Evolutionary conservation across 2,797 vertebrate species (phyloP).

Genomic region (Miichthys miiuy): DNA sequence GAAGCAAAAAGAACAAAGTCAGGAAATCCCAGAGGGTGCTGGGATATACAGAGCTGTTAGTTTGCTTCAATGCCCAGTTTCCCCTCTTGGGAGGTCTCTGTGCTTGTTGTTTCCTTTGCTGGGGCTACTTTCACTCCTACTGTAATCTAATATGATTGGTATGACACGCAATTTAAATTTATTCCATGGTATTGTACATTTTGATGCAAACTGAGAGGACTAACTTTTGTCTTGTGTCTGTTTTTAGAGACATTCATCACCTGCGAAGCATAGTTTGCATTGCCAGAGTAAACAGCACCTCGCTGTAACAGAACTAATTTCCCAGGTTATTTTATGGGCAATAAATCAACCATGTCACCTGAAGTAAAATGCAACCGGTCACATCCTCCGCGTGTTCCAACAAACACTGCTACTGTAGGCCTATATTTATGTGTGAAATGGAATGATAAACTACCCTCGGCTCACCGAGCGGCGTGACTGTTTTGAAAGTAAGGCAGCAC

Average conservation of each 20-base stretch:
- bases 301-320: conserved; percentile 36
- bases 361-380: conserved; percentile 45
- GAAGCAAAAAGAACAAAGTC: conserved; percentile 42
- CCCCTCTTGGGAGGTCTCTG: conserved; percentile 49
- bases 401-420: conserved; percentile 34
- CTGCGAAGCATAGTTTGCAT: conserved; percentile 8
- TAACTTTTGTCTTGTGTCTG: conserved; percentile 1
- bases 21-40: conserved; percentile 45
- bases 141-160: conserved; percentile 15
- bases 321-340: conserved; percentile 36
- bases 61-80: conserved; percentile 31
- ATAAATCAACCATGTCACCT: conserved; percentile 66
- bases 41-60: conserved; percentile 28
- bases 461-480: conserved; percentile 12
- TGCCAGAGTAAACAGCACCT: conserved; percentile 25
- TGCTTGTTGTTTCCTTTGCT: conserved; percentile 37
- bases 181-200: neutral
- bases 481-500: conserved; percentile 33
- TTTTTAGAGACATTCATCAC: conserved; percentile 43
- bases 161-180: neutral
- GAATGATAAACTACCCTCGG: conserved; percentile 46
- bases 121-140: conserved; percentile 28
- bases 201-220: neutral
- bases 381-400: conserved; percentile 35
- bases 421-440: conserved; percentile 38